Percentiles rank a stretch among this genome's conserved stretches.
phyloP scores from a whole-genome alignment of 2,888 invertebrate genomes.

The Plebejus melissa region DNA sequence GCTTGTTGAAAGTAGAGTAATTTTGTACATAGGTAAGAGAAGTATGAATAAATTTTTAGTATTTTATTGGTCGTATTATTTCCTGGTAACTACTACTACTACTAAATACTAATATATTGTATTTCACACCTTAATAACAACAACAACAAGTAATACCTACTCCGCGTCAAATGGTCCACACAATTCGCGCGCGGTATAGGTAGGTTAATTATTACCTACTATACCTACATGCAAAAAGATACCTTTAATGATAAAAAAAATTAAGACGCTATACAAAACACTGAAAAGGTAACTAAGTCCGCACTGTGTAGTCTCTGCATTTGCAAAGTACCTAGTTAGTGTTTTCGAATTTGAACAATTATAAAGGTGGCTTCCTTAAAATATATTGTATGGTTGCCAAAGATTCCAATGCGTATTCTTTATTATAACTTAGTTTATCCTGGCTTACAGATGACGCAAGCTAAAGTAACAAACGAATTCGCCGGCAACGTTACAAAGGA shows the following conservation, averaged over 20 bases:
- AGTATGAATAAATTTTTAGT: constrained; percentile 35
- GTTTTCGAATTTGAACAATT: not conserved
- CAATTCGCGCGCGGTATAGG: too few relatives aligned
- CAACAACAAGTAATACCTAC: too few relatives aligned
- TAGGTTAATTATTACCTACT: too few relatives aligned
- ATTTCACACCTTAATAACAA: not conserved
- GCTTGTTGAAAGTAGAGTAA: constrained; percentile 30
- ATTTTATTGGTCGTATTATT: constrained; percentile 34
- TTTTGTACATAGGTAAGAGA: constrained; percentile 27
- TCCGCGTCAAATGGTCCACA: too few relatives aligned
- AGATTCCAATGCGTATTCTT: too few relatives aligned
- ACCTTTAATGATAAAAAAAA: too few relatives aligned
- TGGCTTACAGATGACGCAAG: constrained; percentile 58
- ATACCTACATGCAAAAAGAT: too few relatives aligned
- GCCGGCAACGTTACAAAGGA: not conserved
- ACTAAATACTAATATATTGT: too few relatives aligned
- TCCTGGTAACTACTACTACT: not conserved
- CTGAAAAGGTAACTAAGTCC: not conserved
- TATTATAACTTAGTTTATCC: constrained; percentile 21
- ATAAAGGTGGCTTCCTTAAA: not conserved
- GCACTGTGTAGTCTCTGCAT: not conserved
- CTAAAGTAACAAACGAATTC: constrained; percentile 38
- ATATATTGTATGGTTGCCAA: too few relatives aligned
- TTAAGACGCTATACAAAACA: not conserved
- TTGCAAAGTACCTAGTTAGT: not conserved